Conservation (phyloP, 53 echinoderm and acorn worm species). For the Mesocentrotus franciscanus region DNA sequence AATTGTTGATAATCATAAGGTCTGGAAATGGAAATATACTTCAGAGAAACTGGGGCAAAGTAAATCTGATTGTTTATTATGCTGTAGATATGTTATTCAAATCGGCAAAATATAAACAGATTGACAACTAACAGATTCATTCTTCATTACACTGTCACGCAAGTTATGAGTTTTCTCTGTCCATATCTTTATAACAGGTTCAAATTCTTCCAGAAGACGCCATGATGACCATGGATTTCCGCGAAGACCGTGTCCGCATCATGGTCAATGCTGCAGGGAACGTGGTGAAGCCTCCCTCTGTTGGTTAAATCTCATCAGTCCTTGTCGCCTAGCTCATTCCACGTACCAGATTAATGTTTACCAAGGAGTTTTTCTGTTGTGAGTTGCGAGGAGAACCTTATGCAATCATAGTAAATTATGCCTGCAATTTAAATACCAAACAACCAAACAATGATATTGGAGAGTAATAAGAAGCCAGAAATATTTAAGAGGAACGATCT, state of each 20-base stretch:
- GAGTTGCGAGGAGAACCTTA: not conserved
- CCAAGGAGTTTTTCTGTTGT: not conserved
- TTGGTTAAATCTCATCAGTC: slow-evolving; percentile 21
- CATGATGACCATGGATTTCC: slow-evolving; percentile 76
- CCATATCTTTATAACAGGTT: slow-evolving; percentile 50
- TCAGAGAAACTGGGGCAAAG: no score
- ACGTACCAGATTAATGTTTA: not conserved
- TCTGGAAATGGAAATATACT: no score
- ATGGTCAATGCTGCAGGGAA: slow-evolving; percentile 51
- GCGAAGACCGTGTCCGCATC: slow-evolving; percentile 69
- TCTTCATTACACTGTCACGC: no score
- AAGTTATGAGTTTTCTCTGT: not conserved
- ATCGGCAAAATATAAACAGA: no score
- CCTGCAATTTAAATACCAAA: no score
- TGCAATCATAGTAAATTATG: not conserved
- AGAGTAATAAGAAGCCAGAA: no score
- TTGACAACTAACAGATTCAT: no score
- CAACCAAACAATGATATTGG: no score
- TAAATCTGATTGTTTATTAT: no score
- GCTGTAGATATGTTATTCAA: no score
- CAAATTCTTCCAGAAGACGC: slow-evolving; percentile 55
- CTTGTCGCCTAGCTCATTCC: not conserved
- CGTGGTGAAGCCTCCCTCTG: slow-evolving; percentile 42
- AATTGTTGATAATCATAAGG: no score
- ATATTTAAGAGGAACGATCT: no score